Evolutionary conservation across 2,888 invertebrate genomes (phyloP).

Genomic region (Lasioglossum villosulum): DNA sequence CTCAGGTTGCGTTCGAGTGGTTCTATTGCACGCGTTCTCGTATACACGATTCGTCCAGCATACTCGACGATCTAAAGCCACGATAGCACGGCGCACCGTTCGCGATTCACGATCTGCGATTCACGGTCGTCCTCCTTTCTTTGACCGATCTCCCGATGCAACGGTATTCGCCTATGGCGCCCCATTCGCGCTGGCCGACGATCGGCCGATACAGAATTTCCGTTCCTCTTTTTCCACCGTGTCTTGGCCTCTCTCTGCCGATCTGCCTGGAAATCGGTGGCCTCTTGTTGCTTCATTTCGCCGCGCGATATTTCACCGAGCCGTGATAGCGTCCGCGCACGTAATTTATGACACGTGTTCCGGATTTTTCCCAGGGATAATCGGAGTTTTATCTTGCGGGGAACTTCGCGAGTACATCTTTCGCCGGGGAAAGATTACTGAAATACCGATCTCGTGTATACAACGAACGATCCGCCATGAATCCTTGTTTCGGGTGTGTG

Average conservation of each 20-base stretch:
- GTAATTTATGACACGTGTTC: slow-evolving; percentile 50
- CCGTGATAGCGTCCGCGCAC: slow-evolving; percentile 27
- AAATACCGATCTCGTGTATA: slow-evolving; percentile 22
- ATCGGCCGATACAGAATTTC: slow-evolving; percentile 56
- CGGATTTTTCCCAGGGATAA: slow-evolving; percentile 35
- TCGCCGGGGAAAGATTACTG: slow-evolving; percentile 10
- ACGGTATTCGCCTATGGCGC: slow-evolving; percentile 65
- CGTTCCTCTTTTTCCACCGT: slow-evolving; percentile 46
- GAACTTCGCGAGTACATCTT: slow-evolving; percentile 27
- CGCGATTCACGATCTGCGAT: slow-evolving; percentile 66
- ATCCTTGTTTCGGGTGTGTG: slow-evolving; percentile 19
- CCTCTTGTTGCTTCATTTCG: slow-evolving; percentile 1
- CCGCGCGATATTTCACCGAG: slow-evolving; percentile 15
- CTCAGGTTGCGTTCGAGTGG: slow-evolving; percentile 29
- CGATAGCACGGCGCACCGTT: slow-evolving; percentile 57
- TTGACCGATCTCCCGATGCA: slow-evolving; percentile 63
- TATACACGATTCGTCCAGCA: slow-evolving; percentile 52
- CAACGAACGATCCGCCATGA: slow-evolving; percentile 19
- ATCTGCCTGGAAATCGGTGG: slow-evolving; percentile 38
- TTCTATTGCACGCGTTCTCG: slow-evolving; percentile 15
- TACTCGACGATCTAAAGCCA: slow-evolving; percentile 67
- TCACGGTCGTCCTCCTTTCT: slow-evolving; percentile 61
- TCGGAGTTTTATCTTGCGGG: slow-evolving; percentile 25
- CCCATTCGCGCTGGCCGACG: slow-evolving; percentile 29
- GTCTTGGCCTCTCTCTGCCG: background rate